Evolutionary conservation across 2,797 vertebrate genomes (phyloP), one percentile per base, ranked within the genome.

Genomic region (Clarias laeviceps): DNA sequence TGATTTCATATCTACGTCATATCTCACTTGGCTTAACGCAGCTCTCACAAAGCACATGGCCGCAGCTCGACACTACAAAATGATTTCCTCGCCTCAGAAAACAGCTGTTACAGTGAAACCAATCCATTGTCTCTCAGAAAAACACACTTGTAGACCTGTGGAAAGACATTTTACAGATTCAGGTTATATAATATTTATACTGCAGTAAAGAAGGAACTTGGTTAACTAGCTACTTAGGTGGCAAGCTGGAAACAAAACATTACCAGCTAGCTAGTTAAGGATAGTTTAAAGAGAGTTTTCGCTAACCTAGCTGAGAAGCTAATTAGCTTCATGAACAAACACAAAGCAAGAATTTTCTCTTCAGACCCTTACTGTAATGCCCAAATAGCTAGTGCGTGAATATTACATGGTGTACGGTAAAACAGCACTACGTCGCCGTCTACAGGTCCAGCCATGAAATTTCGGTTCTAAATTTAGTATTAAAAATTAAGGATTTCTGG

Each of bases 61-160:
- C 96, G 90, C 97, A 98, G 91, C 91, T 97, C 88, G 96, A 96
- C 76, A 97, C 93, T 0, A 93, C 93, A 89, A 96, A 97, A 1
- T 90, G 91, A 0, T 90, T 86, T 0, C 94, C 94, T 29, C 92
- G 93, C 86, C 90, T 95, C 80, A 80, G 88, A 87, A 96, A 96
- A 89, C 97, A 97, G 83, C 90, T 90, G 91, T 97, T 97, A 89
- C 97, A 98, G 84, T 97, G 97, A 92, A 98, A 96, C 96, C 97
- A 97, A 84, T 97, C 96, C 97, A 97, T 97, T 64, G 3, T 32
- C 6, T 27, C 3, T 56, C 4, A 15, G 24, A 37, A 65, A 68
- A 37, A 59, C 8, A 45, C 78, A 40, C 32, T 37, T 34, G 32
- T 22, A 2, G 40, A 50, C 80, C 80, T 81, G 64, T 32, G 29